Base-by-base conservation (phyloP, 1,140 invertebrate species). In the Drosophila pallidifrons region DNA sequence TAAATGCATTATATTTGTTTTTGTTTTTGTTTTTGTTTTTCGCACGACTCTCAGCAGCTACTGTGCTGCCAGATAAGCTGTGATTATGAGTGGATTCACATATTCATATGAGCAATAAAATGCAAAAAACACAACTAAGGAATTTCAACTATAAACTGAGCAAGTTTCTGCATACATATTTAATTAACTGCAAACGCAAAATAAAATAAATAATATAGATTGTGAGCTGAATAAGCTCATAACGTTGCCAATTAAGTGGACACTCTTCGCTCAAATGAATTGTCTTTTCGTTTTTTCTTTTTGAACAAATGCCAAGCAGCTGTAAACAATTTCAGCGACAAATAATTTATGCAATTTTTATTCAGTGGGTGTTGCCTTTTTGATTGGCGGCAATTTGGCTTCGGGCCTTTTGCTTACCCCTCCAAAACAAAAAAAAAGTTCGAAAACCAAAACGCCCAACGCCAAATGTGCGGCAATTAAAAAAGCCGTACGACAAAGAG, bases 261-360 rank as follows among this genome's bases (percentile, higher is more conserved):
- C 51, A 54, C 54, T 57, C 54, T 57, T 57, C 16, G 13, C 11
- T 57, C 4, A 38, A 47, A 41, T 15, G 46, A 20, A 32, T 47
- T 43, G 16, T 52, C 5, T 49, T 32, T 38, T 38, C 8, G 1
- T 7, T 38, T 3, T 6, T 10, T 7, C 1, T 11, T 10, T 30
- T 52, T 30, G 11, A 54, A 32, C 57, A 52, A 30, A 38, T 41
- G 32, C 20, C 30, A 58, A 35, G 35, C 47, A 66, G 30, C 63
- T 72, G 54, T 41, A 43, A 66, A 60, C 45, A 60, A 55, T 68
- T 74, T 74, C 30, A 55, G 54, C 35, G 70, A 52, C 28, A 35
- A 38, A 75, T 82, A 91, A 91, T 91, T 91, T 91, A 91, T 91
- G 89, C 89, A 89, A 75, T 76, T 89, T 91, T 89, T 89, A 91